Conservation (phyloP, 1,140 invertebrate species). For the Drosophila repleta region DNA sequence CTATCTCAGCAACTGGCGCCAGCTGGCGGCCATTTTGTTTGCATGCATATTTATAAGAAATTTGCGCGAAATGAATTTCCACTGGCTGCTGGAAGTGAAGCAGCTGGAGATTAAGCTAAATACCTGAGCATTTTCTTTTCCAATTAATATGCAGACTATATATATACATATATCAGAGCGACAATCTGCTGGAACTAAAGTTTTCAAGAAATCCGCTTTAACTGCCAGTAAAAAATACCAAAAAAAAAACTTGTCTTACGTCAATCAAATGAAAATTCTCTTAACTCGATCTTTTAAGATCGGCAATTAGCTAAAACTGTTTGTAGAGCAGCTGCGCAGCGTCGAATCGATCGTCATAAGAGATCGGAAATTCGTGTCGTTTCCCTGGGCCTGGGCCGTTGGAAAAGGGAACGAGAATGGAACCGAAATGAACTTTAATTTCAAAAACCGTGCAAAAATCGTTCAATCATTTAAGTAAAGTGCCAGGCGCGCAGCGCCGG, state of each 20-base stretch:
- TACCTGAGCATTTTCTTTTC: slow-evolving; percentile 34
- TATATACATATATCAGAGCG: not conserved
- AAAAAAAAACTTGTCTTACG: not conserved
- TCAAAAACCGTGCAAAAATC: slow-evolving; percentile 81
- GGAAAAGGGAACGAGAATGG: slow-evolving; percentile 39
- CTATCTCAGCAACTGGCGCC: slow-evolving; percentile 49
- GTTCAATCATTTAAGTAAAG: slow-evolving; percentile 79
- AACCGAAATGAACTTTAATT: slow-evolving; percentile 63
- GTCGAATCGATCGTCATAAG: slow-evolving; percentile 4
- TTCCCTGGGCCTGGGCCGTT: slow-evolving; percentile 1
- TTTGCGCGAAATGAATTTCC: slow-evolving; percentile 50
- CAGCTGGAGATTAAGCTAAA: slow-evolving; percentile 66
- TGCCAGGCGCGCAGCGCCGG: slow-evolving; percentile 53
- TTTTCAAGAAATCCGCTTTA: not conserved
- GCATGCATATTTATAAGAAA: slow-evolving; percentile 79
- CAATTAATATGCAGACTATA: slow-evolving; percentile 57
- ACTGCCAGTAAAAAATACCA: not conserved
- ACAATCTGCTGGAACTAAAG: slow-evolving; percentile 45
- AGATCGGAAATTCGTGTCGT: slow-evolving; percentile 14
- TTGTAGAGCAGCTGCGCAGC: not conserved
- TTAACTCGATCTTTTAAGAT: slow-evolving; percentile 1
- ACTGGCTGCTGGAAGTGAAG: slow-evolving; percentile 3
- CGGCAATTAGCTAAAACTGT: not conserved
- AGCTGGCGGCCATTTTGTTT: slow-evolving; percentile 42
- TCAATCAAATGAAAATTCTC: slow-evolving; percentile 2